These are phyloP conservation scores for Ostrea edulis DNA, from an alignment of 1,140 invertebrate species.

Conservation along the genomic window DNA sequence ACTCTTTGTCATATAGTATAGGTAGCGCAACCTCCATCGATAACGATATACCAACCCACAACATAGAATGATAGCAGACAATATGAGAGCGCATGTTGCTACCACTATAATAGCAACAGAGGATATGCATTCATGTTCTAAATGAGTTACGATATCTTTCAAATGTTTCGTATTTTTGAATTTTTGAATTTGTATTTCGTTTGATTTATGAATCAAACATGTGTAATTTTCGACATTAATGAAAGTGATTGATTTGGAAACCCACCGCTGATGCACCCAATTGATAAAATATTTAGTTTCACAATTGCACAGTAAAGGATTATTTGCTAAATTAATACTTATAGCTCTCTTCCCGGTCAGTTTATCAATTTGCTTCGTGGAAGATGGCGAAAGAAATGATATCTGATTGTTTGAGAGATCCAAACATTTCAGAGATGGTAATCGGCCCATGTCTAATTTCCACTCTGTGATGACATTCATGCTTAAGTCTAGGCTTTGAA, in stretches of 20 bases:
- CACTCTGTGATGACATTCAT: background rate
- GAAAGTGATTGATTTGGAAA: background rate
- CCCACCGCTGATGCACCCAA: conserved; percentile 21
- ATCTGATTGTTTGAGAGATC: conserved; percentile 55
- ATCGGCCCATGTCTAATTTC: background rate
- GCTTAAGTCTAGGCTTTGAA: conserved; percentile 41
- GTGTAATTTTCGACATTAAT: conserved; percentile 2
- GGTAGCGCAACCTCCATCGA: conserved; percentile 67
- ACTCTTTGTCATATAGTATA: conserved; percentile 56
- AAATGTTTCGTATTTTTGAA: background rate
- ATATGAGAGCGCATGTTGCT: background rate
- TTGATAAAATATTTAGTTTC: conserved; percentile 27
- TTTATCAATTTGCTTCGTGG: background rate
- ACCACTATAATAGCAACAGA: conserved; percentile 16
- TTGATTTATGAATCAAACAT: background rate
- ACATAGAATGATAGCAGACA: background rate
- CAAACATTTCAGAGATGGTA: conserved; percentile 24
- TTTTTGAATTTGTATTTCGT: background rate
- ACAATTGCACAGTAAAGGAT: conserved; percentile 45
- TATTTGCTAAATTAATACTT: conserved; percentile 46
- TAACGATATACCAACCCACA: conserved; percentile 36
- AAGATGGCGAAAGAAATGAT: background rate
- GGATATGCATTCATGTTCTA: conserved; percentile 33
- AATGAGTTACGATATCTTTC: background rate
- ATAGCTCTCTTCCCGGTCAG: background rate